Conservation (phyloP, 2,797 vertebrate genomes). For the Galago senegalensis region DNA sequence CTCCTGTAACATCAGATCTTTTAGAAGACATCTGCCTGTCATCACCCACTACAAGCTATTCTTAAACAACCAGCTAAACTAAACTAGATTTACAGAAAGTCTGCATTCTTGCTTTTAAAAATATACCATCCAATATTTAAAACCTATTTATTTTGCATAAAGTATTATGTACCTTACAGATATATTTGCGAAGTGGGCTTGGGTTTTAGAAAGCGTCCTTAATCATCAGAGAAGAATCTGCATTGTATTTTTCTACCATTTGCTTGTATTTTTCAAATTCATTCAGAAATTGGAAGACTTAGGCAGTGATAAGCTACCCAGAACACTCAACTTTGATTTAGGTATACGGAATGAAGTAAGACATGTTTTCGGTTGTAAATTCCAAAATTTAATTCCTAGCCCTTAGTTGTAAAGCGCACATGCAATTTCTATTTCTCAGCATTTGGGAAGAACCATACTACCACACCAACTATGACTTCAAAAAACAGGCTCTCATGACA, state of each 20-base stretch:
- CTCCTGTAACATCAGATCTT: background rate
- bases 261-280: conserved; percentile 46
- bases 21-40: background rate
- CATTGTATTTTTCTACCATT: conserved; percentile 13
- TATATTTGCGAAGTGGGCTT: background rate
- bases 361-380: conserved; percentile 14
- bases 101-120: conserved; percentile 3
- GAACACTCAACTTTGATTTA: conserved; percentile 21
- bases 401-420: background rate
- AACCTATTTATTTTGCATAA: conserved; percentile 51
- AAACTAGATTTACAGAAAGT: conserved; percentile 32
- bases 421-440: conserved; percentile 27
- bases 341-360: background rate
- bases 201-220: conserved; percentile 30
- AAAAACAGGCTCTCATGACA: background rate
- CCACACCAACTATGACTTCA: background rate
- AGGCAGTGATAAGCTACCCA: background rate
- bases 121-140: conserved; percentile 39
- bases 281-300: conserved; percentile 30
- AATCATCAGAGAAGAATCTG: conserved; percentile 29
- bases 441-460: background rate
- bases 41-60: background rate
- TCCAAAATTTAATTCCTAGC: background rate
- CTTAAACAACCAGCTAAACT: background rate
- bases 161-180: conserved; percentile 13